These are phyloP conservation scores for Gallinago paraguaiae DNA, from an alignment of 2,113 vertebrate species.

Conservation along the genomic window DNA sequence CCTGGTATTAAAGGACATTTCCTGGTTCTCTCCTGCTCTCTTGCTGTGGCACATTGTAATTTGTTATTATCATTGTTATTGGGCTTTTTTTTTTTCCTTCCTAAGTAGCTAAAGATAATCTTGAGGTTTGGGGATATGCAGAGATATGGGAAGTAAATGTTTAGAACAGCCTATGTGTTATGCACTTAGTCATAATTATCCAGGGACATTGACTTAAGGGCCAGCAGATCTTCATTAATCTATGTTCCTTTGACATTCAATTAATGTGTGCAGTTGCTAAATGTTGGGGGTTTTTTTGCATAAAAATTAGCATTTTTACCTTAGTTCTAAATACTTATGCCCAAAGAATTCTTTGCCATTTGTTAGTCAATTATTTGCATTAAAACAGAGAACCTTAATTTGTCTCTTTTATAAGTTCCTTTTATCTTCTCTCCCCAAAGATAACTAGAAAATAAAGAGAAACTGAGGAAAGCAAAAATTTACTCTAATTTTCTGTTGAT, in stretches of 20 bases:
- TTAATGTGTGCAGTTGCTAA: background rate
- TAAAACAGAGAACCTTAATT: background rate
- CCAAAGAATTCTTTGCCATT: background rate
- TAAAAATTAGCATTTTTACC: background rate
- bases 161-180: background rate
- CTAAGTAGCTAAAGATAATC: background rate
- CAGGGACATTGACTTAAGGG: background rate
- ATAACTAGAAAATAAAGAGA: background rate
- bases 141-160: background rate
- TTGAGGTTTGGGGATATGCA: background rate
- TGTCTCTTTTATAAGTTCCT: background rate
- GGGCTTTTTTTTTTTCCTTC: background rate
- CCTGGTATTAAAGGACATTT: background rate
- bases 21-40: background rate
- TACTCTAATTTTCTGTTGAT: background rate
- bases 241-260: background rate
- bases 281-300: background rate
- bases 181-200: background rate
- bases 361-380: background rate
- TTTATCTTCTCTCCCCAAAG: background rate
- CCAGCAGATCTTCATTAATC: background rate
- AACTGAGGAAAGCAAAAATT: background rate
- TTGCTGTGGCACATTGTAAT: background rate
- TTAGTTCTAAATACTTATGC: background rate
- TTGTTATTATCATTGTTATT: background rate